These are phyloP conservation scores for Mamestra configurata DNA, from an alignment of 1,140 invertebrate species.

Conservation along the genomic window DNA sequence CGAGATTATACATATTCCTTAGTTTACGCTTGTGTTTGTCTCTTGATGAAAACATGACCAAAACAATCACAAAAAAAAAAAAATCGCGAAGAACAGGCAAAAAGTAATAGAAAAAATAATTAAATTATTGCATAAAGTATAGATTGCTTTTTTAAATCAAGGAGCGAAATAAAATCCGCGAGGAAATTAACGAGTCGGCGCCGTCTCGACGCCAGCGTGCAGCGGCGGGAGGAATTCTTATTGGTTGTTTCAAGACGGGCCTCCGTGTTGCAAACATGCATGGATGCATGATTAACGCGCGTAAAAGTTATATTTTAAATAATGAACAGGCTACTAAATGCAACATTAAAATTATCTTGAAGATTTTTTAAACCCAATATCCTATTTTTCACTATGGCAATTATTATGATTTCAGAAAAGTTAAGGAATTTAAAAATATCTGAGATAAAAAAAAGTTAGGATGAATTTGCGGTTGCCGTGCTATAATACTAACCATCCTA, in stretches of 20 bases:
- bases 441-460: too few species aligned
- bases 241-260: slow-evolving; percentile 70
- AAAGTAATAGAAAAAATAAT: neutral
- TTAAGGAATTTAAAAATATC: too few species aligned
- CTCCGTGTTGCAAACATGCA: slow-evolving; percentile 56
- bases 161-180: slow-evolving; percentile 32
- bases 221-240: slow-evolving; percentile 63
- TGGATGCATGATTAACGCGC: slow-evolving; percentile 18
- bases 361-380: too few species aligned
- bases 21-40: too few species aligned
- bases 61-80: too few species aligned
- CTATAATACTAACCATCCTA: too few species aligned
- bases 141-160: neutral
- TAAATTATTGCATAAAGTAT: neutral
- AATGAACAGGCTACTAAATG: neutral
- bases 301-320: neutral
- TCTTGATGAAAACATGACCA: too few species aligned
- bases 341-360: too few species aligned
- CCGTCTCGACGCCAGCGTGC: slow-evolving; percentile 66
- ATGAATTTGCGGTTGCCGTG: too few species aligned
- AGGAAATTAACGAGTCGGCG: slow-evolving; percentile 63
- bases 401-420: too few species aligned
- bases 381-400: too few species aligned
- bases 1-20: too few species aligned
- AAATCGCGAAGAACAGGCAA: neutral